These are phyloP conservation scores for Eilema depressum DNA, from an alignment of 2,888 invertebrate species.

Conservation along the genomic window DNA sequence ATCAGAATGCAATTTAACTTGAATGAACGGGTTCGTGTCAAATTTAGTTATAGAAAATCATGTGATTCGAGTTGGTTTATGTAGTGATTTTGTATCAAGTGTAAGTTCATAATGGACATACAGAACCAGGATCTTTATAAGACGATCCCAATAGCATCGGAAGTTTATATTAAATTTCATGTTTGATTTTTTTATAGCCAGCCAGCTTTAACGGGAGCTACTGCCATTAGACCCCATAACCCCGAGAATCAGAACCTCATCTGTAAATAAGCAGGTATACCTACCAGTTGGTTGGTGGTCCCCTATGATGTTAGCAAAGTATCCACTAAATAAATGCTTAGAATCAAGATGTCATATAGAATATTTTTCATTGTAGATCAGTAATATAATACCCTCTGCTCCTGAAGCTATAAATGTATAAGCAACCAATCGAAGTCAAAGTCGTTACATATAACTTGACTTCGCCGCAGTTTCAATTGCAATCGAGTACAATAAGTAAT, in stretches of 20 bases:
- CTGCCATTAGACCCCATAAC: not conserved
- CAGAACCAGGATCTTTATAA: not conserved
- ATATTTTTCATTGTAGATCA: not conserved
- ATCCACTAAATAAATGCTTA: not conserved
- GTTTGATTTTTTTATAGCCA: not conserved
- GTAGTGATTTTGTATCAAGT: not conserved
- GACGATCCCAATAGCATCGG: not conserved
- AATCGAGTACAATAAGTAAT: constrained; percentile 53
- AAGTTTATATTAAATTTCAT: not conserved
- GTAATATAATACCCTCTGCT: too few relatives aligned
- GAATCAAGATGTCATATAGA: not conserved
- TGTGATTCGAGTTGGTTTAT: not conserved
- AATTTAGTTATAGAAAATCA: too few relatives aligned
- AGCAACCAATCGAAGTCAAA: not conserved
- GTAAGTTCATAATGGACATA: too few relatives aligned
- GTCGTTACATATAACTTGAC: constrained; percentile 21
- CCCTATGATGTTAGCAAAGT: not conserved
- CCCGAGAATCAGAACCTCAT: not conserved
- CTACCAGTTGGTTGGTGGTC: too few relatives aligned
- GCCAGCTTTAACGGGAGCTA: too few relatives aligned
- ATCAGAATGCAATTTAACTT: constrained; percentile 2
- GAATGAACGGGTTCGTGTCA: not conserved
- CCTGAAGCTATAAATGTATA: not conserved
- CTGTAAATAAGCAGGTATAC: not conserved
- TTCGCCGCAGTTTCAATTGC: constrained; percentile 36